phyloP scores from a whole-genome alignment of 2,113 vertebrate species.

The Xiphophorus couchianus region DNA sequence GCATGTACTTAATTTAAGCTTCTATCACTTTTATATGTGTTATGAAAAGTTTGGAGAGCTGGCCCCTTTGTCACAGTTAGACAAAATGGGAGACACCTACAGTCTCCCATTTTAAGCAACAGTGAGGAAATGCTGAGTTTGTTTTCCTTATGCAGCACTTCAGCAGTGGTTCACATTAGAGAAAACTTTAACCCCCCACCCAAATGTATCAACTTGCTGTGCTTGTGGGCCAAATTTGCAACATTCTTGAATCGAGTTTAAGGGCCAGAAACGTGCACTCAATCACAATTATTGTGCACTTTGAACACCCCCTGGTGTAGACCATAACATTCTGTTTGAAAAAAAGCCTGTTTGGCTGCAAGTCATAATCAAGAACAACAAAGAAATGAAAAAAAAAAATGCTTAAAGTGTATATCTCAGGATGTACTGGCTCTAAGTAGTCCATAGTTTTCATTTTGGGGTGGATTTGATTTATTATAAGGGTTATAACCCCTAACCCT shows the following conservation, averaged over 20 bases:
- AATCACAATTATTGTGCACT: too few relatives aligned
- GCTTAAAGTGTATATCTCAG: background rate
- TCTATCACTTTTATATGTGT: background rate
- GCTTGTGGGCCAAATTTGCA: too few relatives aligned
- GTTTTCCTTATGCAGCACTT: conserved; percentile 44
- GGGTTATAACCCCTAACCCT: conserved; percentile 49
- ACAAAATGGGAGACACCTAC: conserved; percentile 2
- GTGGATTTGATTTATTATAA: background rate
- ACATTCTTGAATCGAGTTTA: too few relatives aligned
- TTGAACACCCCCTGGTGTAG: too few relatives aligned
- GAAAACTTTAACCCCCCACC: too few relatives aligned
- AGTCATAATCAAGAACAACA: background rate
- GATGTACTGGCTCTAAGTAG: background rate
- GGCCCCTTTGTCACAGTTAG: conserved; percentile 19
- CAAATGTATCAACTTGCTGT: too few relatives aligned
- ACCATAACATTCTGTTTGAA: too few relatives aligned
- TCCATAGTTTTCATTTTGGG: background rate
- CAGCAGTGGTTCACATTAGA: background rate
- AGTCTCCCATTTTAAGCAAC: conserved; percentile 21
- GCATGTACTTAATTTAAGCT: background rate
- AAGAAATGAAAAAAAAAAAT: background rate
- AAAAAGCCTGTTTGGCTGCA: too few relatives aligned
- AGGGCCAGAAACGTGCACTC: too few relatives aligned
- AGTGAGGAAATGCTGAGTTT: conserved; percentile 37
- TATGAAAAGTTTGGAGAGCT: background rate